These are phyloP conservation scores for Murina feae DNA, from an alignment of 2,113 vertebrate species.

Conservation along the genomic window DNA sequence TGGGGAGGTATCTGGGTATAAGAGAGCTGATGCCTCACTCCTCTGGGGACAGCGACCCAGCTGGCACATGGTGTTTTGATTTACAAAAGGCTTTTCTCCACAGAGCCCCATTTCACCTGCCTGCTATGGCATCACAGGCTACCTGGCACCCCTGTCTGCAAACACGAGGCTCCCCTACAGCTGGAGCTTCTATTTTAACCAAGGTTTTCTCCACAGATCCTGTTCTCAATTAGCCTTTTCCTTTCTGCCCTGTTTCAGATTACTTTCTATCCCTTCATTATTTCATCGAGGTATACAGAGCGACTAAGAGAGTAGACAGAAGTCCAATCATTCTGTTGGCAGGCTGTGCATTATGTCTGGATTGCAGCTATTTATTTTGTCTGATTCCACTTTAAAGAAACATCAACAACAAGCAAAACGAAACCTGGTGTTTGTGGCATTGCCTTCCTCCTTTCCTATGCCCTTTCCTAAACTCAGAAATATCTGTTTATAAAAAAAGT, in stretches of 20 bases:
- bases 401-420: background rate
- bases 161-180: background rate
- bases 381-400: background rate
- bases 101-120: background rate
- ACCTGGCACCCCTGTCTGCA: background rate
- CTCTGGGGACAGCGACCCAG: background rate
- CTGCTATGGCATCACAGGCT: background rate
- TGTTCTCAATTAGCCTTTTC: background rate
- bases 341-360: background rate
- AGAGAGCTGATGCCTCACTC: background rate
- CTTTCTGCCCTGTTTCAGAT: background rate
- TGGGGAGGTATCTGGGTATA: no score
- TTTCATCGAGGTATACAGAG: background rate
- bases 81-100: background rate
- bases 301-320: background rate
- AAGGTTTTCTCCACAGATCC: background rate
- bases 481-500: conserved; percentile 10
- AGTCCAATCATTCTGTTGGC: background rate
- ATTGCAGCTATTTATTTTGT: background rate
- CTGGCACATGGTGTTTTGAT: background rate
- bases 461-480: background rate
- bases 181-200: background rate
- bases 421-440: background rate
- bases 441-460: background rate
- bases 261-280: background rate